These are phyloP conservation scores for Megaceryle maxima DNA, from an alignment of 2,113 vertebrate genomes.

Conservation along the genomic window DNA sequence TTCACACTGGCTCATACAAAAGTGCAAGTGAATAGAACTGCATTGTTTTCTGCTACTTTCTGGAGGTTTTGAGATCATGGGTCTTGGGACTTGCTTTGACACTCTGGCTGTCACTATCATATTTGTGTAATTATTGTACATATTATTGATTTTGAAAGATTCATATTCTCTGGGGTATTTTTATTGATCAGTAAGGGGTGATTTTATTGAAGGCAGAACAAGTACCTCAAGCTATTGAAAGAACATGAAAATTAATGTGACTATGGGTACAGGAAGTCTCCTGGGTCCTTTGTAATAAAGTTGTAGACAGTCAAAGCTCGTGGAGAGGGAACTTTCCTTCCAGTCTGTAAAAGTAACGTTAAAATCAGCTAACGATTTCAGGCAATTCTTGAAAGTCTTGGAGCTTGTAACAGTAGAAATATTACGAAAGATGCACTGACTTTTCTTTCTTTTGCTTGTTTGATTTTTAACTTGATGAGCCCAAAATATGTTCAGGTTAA, in stretches of 20 bases:
- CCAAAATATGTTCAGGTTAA: slow-evolving; percentile 51
- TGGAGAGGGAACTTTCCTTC: slow-evolving; percentile 40
- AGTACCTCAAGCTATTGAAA: slow-evolving; percentile 60
- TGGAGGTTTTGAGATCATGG: slow-evolving; percentile 2
- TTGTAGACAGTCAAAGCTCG: background rate
- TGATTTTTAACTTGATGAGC: slow-evolving; percentile 42
- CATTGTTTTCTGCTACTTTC: slow-evolving; percentile 34
- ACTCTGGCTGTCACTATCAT: slow-evolving; percentile 3
- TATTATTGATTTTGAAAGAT: slow-evolving; percentile 70
- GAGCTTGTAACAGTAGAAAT: slow-evolving; percentile 54
- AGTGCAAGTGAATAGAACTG: slow-evolving; percentile 13
- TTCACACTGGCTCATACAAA: slow-evolving; percentile 26
- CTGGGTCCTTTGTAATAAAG: slow-evolving; percentile 40
- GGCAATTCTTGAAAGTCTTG: slow-evolving; percentile 36
- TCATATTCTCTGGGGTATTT: slow-evolving; percentile 63
- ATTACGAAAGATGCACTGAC: slow-evolving; percentile 49
- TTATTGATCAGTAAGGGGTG: slow-evolving; percentile 66
- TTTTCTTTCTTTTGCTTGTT: slow-evolving; percentile 36
- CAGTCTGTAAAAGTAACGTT: slow-evolving; percentile 28
- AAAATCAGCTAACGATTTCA: slow-evolving; percentile 47
- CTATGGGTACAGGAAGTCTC: slow-evolving; percentile 45
- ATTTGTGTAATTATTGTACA: slow-evolving; percentile 64
- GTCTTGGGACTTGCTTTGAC: slow-evolving; percentile 44
- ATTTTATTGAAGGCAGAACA: slow-evolving; percentile 71
- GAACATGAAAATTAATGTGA: slow-evolving; percentile 55